A percentile compares a stretch with the other conserved stretches of the same genome.
These are phyloP conservation scores for Chaenodraco wilsoni DNA, from an alignment of 2,797 vertebrate genomes.

Conservation along the genomic window DNA sequence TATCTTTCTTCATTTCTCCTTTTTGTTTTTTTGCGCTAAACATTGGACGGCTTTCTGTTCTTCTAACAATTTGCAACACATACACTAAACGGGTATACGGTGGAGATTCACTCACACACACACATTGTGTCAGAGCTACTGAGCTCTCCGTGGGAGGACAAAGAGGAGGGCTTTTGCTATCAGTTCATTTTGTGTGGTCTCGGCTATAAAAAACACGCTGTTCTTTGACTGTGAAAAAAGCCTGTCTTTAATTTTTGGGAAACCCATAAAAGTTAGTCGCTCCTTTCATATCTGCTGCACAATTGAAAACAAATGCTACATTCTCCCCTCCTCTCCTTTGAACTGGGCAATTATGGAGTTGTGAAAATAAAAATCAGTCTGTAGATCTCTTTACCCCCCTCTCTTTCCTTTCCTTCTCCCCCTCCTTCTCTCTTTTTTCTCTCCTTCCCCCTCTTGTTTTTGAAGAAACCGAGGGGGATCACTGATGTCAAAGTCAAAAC, in stretches of 20 bases:
- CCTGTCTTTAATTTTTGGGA: conserved; percentile 95
- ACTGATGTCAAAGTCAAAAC: conserved; percentile 99
- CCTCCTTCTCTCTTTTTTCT: conserved; percentile 66
- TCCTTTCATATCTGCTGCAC: conserved; percentile 91
- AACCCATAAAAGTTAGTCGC: conserved; percentile 95
- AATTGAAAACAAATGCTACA: conserved; percentile 97
- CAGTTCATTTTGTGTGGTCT: conserved; percentile 97
- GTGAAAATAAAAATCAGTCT: conserved; percentile 93
- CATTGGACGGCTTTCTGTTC: conserved; percentile 63
- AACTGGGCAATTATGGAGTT: conserved; percentile 96
- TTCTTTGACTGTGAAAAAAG: conserved; percentile 91
- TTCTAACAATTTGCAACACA: conserved; percentile 52
- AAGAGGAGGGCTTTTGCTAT: conserved; percentile 84
- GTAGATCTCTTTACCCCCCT: conserved; percentile 70
- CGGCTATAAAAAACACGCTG: conserved; percentile 90
- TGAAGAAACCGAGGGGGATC: conserved; percentile 88
- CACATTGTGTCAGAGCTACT: conserved; percentile 11
- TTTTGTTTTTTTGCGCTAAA: conserved; percentile 60
- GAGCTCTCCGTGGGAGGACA: conserved; percentile 70
- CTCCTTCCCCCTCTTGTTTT: conserved; percentile 75
- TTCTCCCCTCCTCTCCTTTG: conserved; percentile 87
- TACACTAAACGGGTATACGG: conserved; percentile 22
- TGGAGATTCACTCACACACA: conserved; percentile 1
- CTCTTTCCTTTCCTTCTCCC: too few relatives aligned
- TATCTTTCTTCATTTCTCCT: conserved; percentile 58